Evolutionary conservation across 2,113 vertebrate genomes (phyloP), one percentile per base, ranked within the genome.

Genomic region (Danio rerio): DNA sequence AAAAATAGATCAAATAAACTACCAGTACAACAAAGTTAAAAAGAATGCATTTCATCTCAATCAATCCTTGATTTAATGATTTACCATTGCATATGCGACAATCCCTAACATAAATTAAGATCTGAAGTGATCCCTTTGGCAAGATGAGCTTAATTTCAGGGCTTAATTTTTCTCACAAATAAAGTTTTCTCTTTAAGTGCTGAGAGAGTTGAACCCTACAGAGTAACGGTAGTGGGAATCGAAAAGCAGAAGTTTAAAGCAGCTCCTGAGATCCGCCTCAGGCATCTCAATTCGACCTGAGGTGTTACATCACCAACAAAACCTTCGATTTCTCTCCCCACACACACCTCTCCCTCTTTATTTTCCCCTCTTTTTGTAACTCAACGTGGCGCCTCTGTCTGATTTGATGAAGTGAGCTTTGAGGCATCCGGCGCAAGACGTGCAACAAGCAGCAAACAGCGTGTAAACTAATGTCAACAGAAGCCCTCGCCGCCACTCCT

Each of bases 391-490:
- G 79, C 74, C 85, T 90, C 93, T 93, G 92, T 93, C 93, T 91
- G 89, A 58, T 86, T 89, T 89, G 85, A 89, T 93, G 91, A 89
- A 85, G 75, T 84, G 63, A 81, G 91, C 90, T 82, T 86, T 90
- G 88, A 80, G 87, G 86, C 89, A 92, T 90, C 91, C 92, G 89
- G 90, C 88, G 66, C 81, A 55, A 84, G 79, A 74, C 66, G 59
- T 77, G 83, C 87, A 84, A 92, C 91, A 93, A 83, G 89, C 91
- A 80, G 89, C 78, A 90, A 90, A 93, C 91, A 83, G 89, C 90
- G 73, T 92, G 92, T 92, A 93, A 93, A 93, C 92, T 91, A 93
- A 92, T 91, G 90, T 91, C 93, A 94, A 93, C 92, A 93, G 92
- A 92, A 90, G 89, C 89, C 80, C 85, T 84, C 90, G 45, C 86